Base-by-base conservation (phyloP, 2,888 invertebrate species). In the Andrena marginata region DNA sequence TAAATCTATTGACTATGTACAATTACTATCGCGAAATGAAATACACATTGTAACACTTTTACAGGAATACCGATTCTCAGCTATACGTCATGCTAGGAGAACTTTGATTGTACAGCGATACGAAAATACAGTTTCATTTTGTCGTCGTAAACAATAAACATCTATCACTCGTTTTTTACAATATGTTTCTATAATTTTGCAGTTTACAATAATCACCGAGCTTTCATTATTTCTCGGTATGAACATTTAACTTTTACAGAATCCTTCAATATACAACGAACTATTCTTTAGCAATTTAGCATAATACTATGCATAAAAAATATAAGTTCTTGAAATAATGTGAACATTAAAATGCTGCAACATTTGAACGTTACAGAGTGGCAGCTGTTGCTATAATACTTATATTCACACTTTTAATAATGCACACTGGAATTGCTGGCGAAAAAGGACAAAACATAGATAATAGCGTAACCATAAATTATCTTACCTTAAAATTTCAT, bases 111-210 rank as follows among this genome's bases (percentile, higher is more conserved):
- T 88, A 88, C 85, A 87, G 83, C 85, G 72, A 87, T 90, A 91
- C 80, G 88, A 91, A 91, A 91, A 91, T 91, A 91, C 88, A 91
- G 85, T 87, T 91, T 86, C 77, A 87, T 87, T 89, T 86, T 85
- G 51, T 89, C 71, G 63, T 83, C 77, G 60, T 82, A 83, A 84
- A 83, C 67, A 75, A 88, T 85, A 80, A 74, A 80, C 68, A 69
- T 85, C 67, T 85, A 87, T 86, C 73, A 71, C 70, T 80, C 60
- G 56, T 77, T 60, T 83, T 83, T 85, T 85, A 75, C 76, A 86
- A 60, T 72, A 65, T 72, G 68, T 68, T 51, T 70, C 77, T 79
- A 80, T 63, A 80, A 69, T 78, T 82, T 82, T 56, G 51, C 76
- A 79, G 75, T 79, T 82, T 85, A 84, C 64, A 77, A 77, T 65